A percentile compares a stretch with the other conserved stretches of the same genome.
These are phyloP conservation scores for Phytoseiulus persimilis DNA, from an alignment of 2,888 invertebrate species.

Conservation along the genomic window DNA sequence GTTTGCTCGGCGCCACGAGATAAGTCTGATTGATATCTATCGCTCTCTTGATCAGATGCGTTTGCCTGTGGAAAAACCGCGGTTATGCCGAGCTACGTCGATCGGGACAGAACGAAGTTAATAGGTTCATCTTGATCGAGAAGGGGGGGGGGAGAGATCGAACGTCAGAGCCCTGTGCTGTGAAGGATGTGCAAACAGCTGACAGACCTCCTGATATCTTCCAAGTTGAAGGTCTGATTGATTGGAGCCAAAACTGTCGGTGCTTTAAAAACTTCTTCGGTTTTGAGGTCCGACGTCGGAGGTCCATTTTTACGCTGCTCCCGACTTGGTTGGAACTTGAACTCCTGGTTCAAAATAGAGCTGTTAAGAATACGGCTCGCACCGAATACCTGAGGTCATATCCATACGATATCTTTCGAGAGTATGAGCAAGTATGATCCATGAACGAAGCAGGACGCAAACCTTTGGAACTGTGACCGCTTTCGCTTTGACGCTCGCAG, in stretches of 20 bases:
- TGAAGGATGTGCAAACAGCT: background rate
- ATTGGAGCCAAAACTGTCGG: conserved; percentile 10
- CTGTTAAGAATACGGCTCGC: no score
- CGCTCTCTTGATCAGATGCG: conserved; percentile 8
- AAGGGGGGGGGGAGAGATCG: no score
- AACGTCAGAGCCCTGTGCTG: no score
- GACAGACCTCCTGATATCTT: conserved; percentile 7
- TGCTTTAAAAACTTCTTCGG: background rate
- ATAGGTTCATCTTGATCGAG: no score
- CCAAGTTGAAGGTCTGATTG: conserved; percentile 29
- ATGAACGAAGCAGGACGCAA: no score
- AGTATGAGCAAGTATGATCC: no score
- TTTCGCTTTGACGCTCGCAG: background rate
- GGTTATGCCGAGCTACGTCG: no score
- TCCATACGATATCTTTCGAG: no score
- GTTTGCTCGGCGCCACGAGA: background rate
- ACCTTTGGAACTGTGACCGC: conserved; percentile 25
- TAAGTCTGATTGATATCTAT: conserved; percentile 19
- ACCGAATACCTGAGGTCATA: no score
- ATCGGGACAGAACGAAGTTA: no score
- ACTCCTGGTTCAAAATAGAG: background rate
- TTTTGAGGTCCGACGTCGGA: background rate
- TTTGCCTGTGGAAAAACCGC: conserved; percentile 8
- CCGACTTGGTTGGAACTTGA: conserved; percentile 19
- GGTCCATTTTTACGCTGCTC: conserved; percentile 26